Evolutionary conservation across 1,140 invertebrate species (phyloP).

Genomic region (Anthonomus grandis): DNA sequence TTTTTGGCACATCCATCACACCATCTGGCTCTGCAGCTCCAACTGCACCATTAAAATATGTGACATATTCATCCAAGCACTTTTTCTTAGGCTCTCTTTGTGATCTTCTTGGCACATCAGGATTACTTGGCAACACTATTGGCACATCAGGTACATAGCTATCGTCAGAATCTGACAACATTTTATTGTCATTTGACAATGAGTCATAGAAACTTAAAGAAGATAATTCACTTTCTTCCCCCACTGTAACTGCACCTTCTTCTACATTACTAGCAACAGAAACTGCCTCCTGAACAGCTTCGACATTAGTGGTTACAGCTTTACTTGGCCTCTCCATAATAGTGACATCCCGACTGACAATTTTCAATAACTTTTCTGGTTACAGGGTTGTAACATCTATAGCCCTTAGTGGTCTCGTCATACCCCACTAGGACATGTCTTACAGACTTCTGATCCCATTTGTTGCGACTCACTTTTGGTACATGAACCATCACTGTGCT

Average conservation of each 20-base stretch:
- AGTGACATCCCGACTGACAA: conserved; percentile 33
- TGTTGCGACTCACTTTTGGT: conserved; percentile 32
- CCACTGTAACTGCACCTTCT: not conserved
- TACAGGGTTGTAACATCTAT: conserved; percentile 31
- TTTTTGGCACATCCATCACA: conserved; percentile 20
- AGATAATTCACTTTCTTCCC: not conserved
- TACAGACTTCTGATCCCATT: conserved; percentile 32
- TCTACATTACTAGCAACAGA: not conserved
- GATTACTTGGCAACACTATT: not conserved
- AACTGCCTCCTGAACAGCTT: not conserved
- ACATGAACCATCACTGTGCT: conserved; percentile 39
- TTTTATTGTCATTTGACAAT: not conserved
- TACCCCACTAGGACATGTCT: conserved; percentile 35
- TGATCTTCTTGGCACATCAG: conserved; percentile 15
- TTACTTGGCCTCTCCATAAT: conserved; percentile 30
- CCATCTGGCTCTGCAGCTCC: not conserved
- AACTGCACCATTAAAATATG: conserved; percentile 8
- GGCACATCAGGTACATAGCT: not conserved
- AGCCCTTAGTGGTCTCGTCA: conserved; percentile 25
- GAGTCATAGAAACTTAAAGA: not conserved
- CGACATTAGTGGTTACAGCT: conserved; percentile 1
- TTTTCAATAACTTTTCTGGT: conserved; percentile 26
- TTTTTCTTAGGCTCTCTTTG: conserved; percentile 9
- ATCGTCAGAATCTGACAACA: not conserved
- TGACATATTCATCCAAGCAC: conserved; percentile 10